Conservation (phyloP, 1,140 invertebrate species). For the Cydia amplana region DNA sequence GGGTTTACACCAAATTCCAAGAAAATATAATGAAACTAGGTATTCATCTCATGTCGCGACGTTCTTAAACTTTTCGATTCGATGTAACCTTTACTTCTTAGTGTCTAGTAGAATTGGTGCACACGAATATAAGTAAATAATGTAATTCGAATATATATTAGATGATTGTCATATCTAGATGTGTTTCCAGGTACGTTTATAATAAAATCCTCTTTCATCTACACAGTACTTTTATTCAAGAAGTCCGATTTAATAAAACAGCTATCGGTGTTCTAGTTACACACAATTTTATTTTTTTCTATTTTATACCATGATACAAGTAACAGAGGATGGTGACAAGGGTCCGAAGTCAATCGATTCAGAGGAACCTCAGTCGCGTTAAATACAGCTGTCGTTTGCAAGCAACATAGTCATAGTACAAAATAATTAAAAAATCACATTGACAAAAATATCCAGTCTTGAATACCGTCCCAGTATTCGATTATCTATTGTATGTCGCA, state of each 20-base stretch:
- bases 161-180: conserved; percentile 28
- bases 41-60: neutral
- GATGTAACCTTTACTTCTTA: conserved; percentile 25
- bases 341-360: conserved; percentile 59
- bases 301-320: conserved; percentile 76
- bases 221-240: conserved; percentile 37
- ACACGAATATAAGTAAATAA: conserved; percentile 31
- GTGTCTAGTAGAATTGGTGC: conserved; percentile 28
- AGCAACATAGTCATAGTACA: conserved; percentile 68
- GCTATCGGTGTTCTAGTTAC: conserved; percentile 70
- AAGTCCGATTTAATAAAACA: conserved; percentile 59
- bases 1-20: conserved; percentile 20
- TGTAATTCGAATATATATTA: conserved; percentile 32
- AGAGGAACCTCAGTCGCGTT: conserved; percentile 79
- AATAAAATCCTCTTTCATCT: conserved; percentile 57
- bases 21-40: too few species aligned
- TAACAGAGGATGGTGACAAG: conserved; percentile 76
- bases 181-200: conserved; percentile 52
- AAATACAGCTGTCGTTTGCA: conserved; percentile 64
- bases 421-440: conserved; percentile 75
- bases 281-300: conserved; percentile 75
- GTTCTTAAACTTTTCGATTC: conserved; percentile 20
- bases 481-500: conserved; percentile 62
- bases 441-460: conserved; percentile 68
- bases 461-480: conserved; percentile 63